Evolutionary conservation across 2,888 invertebrate genomes (phyloP), one percentile per base, ranked within the genome.

Genomic region (Hypomecis atomaria): DNA sequence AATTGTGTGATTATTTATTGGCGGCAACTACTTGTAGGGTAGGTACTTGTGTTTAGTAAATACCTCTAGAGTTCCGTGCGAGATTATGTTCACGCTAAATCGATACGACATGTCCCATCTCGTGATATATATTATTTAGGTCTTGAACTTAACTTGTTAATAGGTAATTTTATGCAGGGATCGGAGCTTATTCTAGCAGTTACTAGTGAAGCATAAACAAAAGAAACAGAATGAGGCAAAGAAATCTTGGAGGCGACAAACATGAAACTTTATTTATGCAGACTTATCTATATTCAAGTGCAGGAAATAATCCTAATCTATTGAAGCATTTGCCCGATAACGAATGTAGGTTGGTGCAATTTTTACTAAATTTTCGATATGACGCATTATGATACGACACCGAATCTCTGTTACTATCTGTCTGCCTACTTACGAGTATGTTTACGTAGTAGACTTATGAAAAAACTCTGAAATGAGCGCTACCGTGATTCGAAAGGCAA

Each of bases 261-360:
- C 40, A 49, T 49, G 36, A 58, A 36, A 49, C 34, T 6, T 37
- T 8, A 48, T n/a, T 36, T 37, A 38, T 9, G n/a, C 36, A 23
- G 13, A 40, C 9, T 60, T 66, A 66, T 62, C 54, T 37, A 44
- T 37, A 49, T 50, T 61, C 48, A 52, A 42, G 45, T 64, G 52
- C 56, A 64, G 67, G 55, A 62, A 59, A 59, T 57, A 47, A 63
- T 59, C 43, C 38, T 54, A 50, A 65, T 66, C 58, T 55, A 23
- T 48, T 9, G 5, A 47, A 52, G 58, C 60, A 54, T 42, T 65
- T 66, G 66, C 3, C 64, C 66, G 70, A 70, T 70, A 66, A 65
- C 53, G 59, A 55, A 65, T 56, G 40, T 66, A 56, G 62, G 65
- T 56, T 56, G 37, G 36, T 65, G 66, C 64, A 66, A 42, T 65